phyloP scores from a whole-genome alignment of 2,797 vertebrate species.

The Phrynocephalus vlangalii region DNA sequence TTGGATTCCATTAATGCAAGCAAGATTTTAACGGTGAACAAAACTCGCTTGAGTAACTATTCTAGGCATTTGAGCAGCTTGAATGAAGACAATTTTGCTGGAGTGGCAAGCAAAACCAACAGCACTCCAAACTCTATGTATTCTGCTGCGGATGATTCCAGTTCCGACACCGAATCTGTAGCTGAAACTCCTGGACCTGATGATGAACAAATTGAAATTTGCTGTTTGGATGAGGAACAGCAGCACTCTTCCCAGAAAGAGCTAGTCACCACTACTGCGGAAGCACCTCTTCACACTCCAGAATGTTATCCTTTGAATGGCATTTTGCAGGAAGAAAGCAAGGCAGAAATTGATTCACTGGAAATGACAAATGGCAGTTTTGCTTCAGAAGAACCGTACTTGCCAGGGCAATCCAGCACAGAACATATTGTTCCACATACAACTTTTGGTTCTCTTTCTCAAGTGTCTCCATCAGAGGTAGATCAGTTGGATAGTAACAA shows the following conservation, averaged over 20 bases:
- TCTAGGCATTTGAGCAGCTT: constrained; percentile 83
- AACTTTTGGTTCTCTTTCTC: constrained; percentile 49
- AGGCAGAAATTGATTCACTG: constrained; percentile 39
- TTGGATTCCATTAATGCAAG: constrained; percentile 78
- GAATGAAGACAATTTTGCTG: constrained; percentile 71
- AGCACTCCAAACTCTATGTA: constrained; percentile 79
- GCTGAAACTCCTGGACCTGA: constrained; percentile 74
- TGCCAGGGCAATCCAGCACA: constrained; percentile 33
- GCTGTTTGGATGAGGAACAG: constrained; percentile 45
- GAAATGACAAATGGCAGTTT: constrained; percentile 49
- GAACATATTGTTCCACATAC: constrained; percentile 30
- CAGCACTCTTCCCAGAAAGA: neutral
- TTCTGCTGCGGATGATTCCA: constrained; percentile 81
- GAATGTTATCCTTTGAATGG: constrained; percentile 19
- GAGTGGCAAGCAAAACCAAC: constrained; percentile 48
- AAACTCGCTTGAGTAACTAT: constrained; percentile 84
- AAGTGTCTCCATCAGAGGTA: constrained; percentile 25
- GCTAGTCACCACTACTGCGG: neutral
- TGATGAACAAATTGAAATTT: constrained; percentile 88
- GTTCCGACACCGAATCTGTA: constrained; percentile 84
- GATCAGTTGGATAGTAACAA: constrained; percentile 45
- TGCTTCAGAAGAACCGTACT: constrained; percentile 44
- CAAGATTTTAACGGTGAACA: constrained; percentile 80
- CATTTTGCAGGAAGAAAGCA: constrained; percentile 39
- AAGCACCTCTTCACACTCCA: neutral